A percentile compares a stretch with the other conserved stretches of the same genome.
Evolutionary conservation across 2,797 vertebrate species (phyloP).

Genomic region (Aselliscus stoliczkanus): DNA sequence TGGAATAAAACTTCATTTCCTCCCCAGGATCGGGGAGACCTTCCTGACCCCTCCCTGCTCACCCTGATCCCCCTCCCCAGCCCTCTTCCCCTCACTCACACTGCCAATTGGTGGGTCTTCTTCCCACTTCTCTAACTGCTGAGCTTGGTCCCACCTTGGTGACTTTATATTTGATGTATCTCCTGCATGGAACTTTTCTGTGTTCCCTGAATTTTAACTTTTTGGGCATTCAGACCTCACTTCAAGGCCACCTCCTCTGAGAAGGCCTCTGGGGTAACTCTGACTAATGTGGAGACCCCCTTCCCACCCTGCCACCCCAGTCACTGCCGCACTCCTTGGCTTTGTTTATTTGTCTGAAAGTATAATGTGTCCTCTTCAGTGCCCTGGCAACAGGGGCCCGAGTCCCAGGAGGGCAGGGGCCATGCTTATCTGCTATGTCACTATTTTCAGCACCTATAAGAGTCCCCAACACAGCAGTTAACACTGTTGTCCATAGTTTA

Average conservation of each 20-base stretch:
- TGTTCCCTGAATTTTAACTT: neutral
- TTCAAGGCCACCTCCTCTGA: neutral
- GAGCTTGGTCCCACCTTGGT: neutral
- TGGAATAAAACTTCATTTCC: neutral
- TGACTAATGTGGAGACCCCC: neutral
- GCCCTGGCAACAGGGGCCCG: neutral
- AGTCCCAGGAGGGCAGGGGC: neutral
- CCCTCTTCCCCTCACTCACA: too few relatives aligned
- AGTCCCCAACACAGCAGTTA: neutral
- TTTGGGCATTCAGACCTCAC: neutral
- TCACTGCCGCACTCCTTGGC: neutral
- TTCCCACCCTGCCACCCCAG: neutral
- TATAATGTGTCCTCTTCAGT: neutral
- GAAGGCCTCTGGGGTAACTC: neutral
- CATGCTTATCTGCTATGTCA: neutral
- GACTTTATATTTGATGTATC: neutral
- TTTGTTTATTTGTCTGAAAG: neutral
- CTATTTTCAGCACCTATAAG: neutral
- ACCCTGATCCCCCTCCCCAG: neutral
- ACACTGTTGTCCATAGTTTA: neutral
- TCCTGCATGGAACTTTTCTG: neutral
- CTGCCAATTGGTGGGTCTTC: neutral
- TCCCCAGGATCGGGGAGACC: neutral
- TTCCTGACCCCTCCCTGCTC: neutral
- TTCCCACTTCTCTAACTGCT: neutral